These are phyloP conservation scores for Eulemur mongoz DNA, from an alignment of 2,797 vertebrate species.

Conservation along the genomic window DNA sequence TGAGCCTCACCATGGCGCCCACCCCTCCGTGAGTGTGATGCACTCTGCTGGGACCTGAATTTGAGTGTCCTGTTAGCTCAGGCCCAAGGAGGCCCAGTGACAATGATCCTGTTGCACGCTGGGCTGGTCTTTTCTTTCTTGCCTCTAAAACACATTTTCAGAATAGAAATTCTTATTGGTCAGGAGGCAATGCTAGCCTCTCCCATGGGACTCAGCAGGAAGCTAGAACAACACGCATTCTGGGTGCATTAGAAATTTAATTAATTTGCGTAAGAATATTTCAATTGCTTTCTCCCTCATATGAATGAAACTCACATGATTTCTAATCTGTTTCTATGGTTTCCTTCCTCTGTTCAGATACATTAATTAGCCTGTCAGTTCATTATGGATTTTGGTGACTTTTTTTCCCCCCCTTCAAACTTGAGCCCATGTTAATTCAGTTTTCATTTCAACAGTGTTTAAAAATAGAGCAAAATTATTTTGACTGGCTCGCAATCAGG, in stretches of 20 bases:
- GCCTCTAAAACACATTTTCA: not conserved
- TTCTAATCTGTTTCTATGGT: slow-evolving; percentile 70
- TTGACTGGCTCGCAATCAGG: slow-evolving; percentile 50
- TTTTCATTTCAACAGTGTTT: slow-evolving; percentile 68
- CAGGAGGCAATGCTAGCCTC: not conserved
- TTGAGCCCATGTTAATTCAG: slow-evolving; percentile 64
- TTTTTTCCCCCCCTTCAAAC: slow-evolving; percentile 19
- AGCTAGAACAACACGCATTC: not conserved
- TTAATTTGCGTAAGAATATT: slow-evolving; percentile 46
- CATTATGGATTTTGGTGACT: slow-evolving; percentile 55
- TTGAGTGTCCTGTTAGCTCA: not conserved
- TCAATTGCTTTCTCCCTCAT: slow-evolving; percentile 31
- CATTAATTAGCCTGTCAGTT: slow-evolving; percentile 69
- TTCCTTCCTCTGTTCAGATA: slow-evolving; percentile 59
- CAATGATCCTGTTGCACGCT: too few species aligned
- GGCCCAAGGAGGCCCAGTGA: not conserved
- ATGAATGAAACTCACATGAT: slow-evolving; percentile 55
- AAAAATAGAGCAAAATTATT: slow-evolving; percentile 75
- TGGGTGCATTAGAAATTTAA: slow-evolving; percentile 42
- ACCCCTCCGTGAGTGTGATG: too few species aligned
- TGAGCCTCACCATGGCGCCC: not conserved
- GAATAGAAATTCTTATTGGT: not conserved
- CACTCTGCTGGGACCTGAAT: not conserved
- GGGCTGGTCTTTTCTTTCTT: not conserved
- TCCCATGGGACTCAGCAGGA: not conserved